phyloP scores from a whole-genome alignment of 2,797 vertebrate species.

The Pseudotriccus pelzelni region DNA sequence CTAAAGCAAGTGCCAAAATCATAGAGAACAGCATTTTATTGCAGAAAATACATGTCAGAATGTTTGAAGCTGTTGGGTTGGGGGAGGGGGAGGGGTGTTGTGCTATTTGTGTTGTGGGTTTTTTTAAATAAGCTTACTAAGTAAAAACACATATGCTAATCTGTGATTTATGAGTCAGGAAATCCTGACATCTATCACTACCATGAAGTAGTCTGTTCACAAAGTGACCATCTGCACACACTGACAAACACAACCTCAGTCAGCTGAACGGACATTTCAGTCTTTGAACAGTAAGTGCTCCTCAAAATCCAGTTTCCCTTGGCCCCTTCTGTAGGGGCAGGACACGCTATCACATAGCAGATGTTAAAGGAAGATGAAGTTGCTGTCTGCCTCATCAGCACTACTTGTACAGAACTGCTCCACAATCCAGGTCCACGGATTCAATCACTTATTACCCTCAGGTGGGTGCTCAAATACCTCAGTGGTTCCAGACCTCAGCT shows the following conservation, averaged over 20 bases:
- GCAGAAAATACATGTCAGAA: not conserved
- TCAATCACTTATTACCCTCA: not conserved
- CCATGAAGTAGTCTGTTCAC: not conserved
- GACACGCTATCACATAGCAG: not conserved
- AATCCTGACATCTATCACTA: not conserved
- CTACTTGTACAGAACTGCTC: not conserved
- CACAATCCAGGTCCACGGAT: not conserved
- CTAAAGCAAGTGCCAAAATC: not conserved
- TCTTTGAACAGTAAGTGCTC: not conserved
- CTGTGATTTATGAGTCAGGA: not conserved
- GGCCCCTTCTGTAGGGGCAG: not conserved
- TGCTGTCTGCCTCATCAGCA: not conserved
- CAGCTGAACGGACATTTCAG: not conserved
- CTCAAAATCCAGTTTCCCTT: not conserved
- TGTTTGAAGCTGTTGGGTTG: not conserved
- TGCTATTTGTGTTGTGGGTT: not conserved
- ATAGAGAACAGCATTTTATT: not conserved
- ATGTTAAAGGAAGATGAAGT: not conserved
- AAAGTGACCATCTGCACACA: not conserved
- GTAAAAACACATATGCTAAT: not conserved
- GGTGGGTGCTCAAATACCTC: not conserved
- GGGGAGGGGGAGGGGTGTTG: not conserved
- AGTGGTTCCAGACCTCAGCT: not conserved
- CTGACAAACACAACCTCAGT: not conserved
- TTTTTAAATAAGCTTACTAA: not conserved